Base-by-base conservation (phyloP, 2,888 invertebrate genomes). In the Eubasilissa splendida region DNA sequence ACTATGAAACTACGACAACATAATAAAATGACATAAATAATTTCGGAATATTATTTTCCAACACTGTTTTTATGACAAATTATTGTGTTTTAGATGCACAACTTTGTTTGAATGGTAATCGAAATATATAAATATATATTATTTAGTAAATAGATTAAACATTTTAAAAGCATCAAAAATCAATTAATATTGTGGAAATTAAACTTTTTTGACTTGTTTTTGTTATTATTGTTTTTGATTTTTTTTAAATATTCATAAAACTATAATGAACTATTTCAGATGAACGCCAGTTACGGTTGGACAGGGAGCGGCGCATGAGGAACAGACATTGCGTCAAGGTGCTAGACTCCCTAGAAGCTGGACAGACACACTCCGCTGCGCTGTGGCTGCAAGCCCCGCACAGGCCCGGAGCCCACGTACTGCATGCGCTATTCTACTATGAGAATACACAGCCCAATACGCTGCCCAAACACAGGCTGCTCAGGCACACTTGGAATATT, bases 391-490 rank as follows among this genome's bases (percentile, higher is more conserved):
- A 93, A 85, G 95, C 95, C 0, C 94, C 95, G 0, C 92, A 92
- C 83, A 88, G 89, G 65, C 92, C 92, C 75, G 95, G 94, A 2
- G 88, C 90, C 42, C 92, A 93, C 84, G 88, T 90, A 4, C 87
- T 95, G 65, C 92, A 95, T 86, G 88, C 95, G 84, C 89, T 96
- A 71, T 94, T 96, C 87, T 95, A 95, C 86, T 96, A 95, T 86
- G 93, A 94, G 85, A 92, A 82, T 76, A 79, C 68, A n/a, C 77
- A 82, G n/a, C 7, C 76, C 3, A 76, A 80, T 60, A 59, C 77
- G 0, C 65, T 80, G 9, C 83, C 82, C 31, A 81, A 79, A 83
- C 91, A 94, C 86, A 90, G 94, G 56, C 86, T 94, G 76, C 91
- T 93, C 70, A 90, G 93, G 42, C 94, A 94, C 85, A 90, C 90